phyloP scores from a whole-genome alignment of 1,140 invertebrate genomes.

The Mycetomoellerius zeteki region DNA sequence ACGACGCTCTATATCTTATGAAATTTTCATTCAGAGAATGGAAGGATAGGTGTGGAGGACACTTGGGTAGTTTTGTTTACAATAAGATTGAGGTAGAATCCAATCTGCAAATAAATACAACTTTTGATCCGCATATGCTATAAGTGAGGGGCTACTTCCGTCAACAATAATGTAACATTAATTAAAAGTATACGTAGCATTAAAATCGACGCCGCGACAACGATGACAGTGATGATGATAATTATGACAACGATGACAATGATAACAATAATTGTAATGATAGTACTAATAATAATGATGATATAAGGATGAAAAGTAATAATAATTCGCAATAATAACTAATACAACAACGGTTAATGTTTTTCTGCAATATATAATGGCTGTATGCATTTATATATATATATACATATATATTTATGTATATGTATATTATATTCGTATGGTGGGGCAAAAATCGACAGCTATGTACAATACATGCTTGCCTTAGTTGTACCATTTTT shows the following conservation, averaged over 20 bases:
- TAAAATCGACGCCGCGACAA: constrained; percentile 51
- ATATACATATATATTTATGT: constrained; percentile 69
- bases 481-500: constrained; percentile 85
- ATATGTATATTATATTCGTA: constrained; percentile 77
- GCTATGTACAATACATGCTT: constrained; percentile 87
- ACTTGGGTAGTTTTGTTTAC: constrained; percentile 59
- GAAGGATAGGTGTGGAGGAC: constrained; percentile 62
- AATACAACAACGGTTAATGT: constrained; percentile 86
- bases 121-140: constrained; percentile 79
- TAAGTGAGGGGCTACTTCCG: constrained; percentile 85
- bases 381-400: constrained; percentile 80
- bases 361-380: constrained; percentile 81
- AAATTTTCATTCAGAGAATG: constrained; percentile 55
- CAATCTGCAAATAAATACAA: constrained; percentile 82
- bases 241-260: constrained; percentile 76
- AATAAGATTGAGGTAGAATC: constrained; percentile 85
- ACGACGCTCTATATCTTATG: constrained; percentile 59
- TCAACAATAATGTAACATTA: constrained; percentile 81
- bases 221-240: constrained; percentile 54
- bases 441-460: constrained; percentile 82
- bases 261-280: constrained; percentile 75
- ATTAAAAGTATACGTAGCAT: constrained; percentile 83
- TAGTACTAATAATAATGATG: constrained; percentile 73
- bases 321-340: constrained; percentile 81
- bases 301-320: constrained; percentile 70